These are phyloP conservation scores for Panthera leo DNA, from an alignment of 2,113 vertebrate species.

Conservation along the genomic window DNA sequence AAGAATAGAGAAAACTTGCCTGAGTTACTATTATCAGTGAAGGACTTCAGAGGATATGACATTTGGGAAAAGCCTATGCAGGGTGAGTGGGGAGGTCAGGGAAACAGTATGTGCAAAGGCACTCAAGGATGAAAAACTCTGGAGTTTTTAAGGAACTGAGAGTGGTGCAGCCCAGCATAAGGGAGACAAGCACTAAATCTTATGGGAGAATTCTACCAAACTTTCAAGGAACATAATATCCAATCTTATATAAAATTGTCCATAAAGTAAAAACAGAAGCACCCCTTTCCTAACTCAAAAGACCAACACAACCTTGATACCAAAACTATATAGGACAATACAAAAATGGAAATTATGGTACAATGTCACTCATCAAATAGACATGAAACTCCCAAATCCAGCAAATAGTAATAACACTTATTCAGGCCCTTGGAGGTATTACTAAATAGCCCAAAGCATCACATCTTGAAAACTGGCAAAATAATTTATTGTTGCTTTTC, in stretches of 20 bases:
- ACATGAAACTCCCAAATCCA: background rate
- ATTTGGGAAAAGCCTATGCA: background rate
- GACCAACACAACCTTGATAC: background rate
- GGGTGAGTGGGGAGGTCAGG: background rate
- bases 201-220: background rate
- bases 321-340: slow-evolving; percentile 36
- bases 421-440: background rate
- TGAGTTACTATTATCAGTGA: background rate
- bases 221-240: background rate
- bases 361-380: background rate
- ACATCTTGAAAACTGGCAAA: slow-evolving; percentile 19
- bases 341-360: background rate
- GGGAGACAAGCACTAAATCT: background rate
- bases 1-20: background rate
- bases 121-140: background rate
- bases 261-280: background rate
- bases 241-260: background rate
- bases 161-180: background rate
- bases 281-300: slow-evolving; percentile 20
- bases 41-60: background rate
- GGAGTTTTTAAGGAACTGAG: background rate
- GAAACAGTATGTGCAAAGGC: background rate
- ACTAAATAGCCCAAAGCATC: background rate
- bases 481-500: slow-evolving; percentile 3
- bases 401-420: background rate